phyloP scores from a whole-genome alignment of 2,888 invertebrate species.

The Acrocyrtus sp. region DNA sequence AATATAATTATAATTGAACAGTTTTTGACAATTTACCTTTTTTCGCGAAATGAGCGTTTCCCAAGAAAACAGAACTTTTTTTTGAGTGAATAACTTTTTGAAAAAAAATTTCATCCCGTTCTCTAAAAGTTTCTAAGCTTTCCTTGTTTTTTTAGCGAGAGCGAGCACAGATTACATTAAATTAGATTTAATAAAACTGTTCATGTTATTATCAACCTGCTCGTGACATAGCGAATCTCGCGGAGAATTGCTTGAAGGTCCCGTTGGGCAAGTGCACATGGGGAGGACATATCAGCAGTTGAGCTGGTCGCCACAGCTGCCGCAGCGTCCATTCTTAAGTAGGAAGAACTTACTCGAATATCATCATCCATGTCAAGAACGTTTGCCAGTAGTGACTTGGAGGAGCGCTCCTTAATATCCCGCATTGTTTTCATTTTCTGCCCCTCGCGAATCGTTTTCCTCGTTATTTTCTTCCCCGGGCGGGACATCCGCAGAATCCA shows the following conservation, averaged over 20 bases:
- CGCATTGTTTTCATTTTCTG: slow-evolving; percentile 88
- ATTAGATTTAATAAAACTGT: too few relatives aligned
- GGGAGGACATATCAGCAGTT: slow-evolving; percentile 64
- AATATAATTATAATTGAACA: too few relatives aligned
- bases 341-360: slow-evolving; percentile 71
- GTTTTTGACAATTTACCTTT: too few relatives aligned
- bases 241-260: slow-evolving; percentile 91
- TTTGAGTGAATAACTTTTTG: too few relatives aligned
- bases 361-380: slow-evolving; percentile 96
- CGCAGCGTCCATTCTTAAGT: slow-evolving; percentile 69
- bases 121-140: too few relatives aligned
- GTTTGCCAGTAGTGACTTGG: slow-evolving; percentile 92
- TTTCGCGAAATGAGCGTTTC: too few relatives aligned
- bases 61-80: too few relatives aligned
- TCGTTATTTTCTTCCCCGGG: slow-evolving; percentile 93
- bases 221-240: slow-evolving; percentile 96
- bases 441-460: slow-evolving; percentile 89
- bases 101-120: too few relatives aligned
- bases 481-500: slow-evolving; percentile 96
- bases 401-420: slow-evolving; percentile 92
- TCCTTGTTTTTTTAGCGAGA: too few relatives aligned
- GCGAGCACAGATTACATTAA: too few relatives aligned
- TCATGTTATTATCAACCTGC: too few relatives aligned
- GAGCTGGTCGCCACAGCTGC: slow-evolving; percentile 44
- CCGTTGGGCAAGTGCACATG: slow-evolving; percentile 63